Evolutionary conservation across 2,797 vertebrate species (phyloP).

Genomic region (Eulemur coronatus): DNA sequence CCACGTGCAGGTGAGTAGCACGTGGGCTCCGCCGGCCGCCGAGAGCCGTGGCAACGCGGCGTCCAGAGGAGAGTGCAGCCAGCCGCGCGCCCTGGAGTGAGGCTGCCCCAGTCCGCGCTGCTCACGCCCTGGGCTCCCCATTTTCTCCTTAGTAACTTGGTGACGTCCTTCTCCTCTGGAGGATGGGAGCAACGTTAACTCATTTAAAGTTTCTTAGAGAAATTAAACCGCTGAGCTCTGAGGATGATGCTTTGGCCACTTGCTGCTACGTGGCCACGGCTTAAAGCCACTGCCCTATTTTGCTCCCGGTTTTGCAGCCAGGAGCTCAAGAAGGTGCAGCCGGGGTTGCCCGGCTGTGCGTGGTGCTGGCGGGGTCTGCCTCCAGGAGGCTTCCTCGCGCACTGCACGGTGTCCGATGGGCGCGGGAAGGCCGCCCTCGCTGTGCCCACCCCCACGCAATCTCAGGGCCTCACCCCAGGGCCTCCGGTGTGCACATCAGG

Average conservation of each 20-base stretch:
- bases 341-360: no score
- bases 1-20: no score
- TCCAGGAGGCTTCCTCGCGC: fast-evolving
- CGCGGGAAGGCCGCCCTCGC: no score
- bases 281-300: background rate
- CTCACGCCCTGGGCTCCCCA: background rate
- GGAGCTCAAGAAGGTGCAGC: background rate
- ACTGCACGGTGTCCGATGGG: no score
- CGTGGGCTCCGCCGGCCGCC: fast-evolving
- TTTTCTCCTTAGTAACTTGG: background rate
- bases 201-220: background rate
- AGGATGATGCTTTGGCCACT: background rate
- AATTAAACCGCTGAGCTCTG: background rate
- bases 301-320: background rate
- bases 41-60: background rate
- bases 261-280: background rate
- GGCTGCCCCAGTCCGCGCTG: no score
- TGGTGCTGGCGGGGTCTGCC: background rate
- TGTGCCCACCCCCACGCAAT: no score
- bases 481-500: fast-evolving
- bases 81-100: background rate
- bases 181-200: background rate
- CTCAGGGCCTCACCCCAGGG: no score
- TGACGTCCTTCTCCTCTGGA: background rate
- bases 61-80: background rate